Evolutionary conservation across 2,113 vertebrate genomes (phyloP), one percentile per base, ranked within the genome.

Genomic region (Pogona vitticeps): DNA sequence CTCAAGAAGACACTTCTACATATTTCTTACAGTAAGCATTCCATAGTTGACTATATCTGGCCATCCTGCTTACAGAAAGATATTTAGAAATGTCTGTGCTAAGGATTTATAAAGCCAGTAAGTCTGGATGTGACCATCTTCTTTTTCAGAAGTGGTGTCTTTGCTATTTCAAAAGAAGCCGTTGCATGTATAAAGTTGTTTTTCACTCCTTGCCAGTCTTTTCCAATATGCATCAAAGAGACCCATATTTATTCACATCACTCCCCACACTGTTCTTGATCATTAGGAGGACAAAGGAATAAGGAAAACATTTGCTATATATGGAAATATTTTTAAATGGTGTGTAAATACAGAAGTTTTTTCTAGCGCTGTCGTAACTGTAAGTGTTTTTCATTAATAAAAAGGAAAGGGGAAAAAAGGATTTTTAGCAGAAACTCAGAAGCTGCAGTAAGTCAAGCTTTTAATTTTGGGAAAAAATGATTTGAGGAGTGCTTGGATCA

Each of bases 391-490:
- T 13, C 58, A 23, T 1, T 18, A 10, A 52, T 28, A 58, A 9
- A 59, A 59, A 28, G 26, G 56, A 3, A 18, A 28, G 23, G 40
- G 61, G 1, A 17, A 71, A 33, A 26, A 63, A 68, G 1, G 2
- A 21, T 5, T 7, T 38, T 38, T 61, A 76, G 65, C 7, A 52
- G 1, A 80, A 26, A 75, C 23, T 59, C 33, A 68, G 21, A 38
- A 65, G 28, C 1, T 80, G 1, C 14, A 75, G 21, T 31, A 15
- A 2, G 31, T 82, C 33, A 82, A 40, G n/a, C 13, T 21, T 88
- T 63, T 89, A 31, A 83, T 84, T 88, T 88, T 80, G 82, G 91
- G 1, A 73, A 0, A 3, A 15, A 52, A 23, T 83, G 38, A 83
- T 83, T 83, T 88, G 26, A 81, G 18, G 8, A 73, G 0, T 8